phyloP scores from a whole-genome alignment of 2,797 vertebrate species.

The Enteromius paludinosus region DNA sequence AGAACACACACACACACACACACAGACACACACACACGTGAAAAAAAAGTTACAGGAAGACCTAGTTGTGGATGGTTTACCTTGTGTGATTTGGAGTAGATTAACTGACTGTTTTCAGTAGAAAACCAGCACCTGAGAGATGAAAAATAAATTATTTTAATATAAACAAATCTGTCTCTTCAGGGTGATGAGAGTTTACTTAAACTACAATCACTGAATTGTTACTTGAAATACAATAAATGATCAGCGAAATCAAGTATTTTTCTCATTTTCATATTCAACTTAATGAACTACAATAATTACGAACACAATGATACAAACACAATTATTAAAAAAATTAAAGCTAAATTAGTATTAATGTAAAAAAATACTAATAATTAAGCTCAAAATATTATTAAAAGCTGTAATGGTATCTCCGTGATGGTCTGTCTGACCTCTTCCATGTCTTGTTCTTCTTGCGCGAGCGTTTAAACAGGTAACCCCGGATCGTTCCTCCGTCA shows the following conservation, averaged over 20 bases:
- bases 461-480: constrained; percentile 80
- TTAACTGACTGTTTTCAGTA: constrained; percentile 75
- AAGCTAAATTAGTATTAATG: background rate
- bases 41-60: background rate
- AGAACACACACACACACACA: background rate
- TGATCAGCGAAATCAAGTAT: background rate
- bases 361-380: background rate
- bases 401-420: background rate
- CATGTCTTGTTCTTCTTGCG: constrained; percentile 77
- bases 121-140: constrained; percentile 77
- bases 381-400: background rate
- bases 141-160: background rate
- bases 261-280: background rate
- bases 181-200: background rate
- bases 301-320: background rate
- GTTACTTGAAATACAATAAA: background rate
- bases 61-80: constrained; percentile 54
- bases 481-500: constrained; percentile 69
- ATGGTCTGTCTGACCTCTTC: constrained; percentile 71
- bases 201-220: background rate
- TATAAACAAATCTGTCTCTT: background rate
- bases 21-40: background rate
- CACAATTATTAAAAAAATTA: background rate
- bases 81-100: constrained; percentile 79
- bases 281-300: background rate